Base-by-base conservation (phyloP, 2,888 invertebrate genomes). In the Odontocolon sp. region DNA sequence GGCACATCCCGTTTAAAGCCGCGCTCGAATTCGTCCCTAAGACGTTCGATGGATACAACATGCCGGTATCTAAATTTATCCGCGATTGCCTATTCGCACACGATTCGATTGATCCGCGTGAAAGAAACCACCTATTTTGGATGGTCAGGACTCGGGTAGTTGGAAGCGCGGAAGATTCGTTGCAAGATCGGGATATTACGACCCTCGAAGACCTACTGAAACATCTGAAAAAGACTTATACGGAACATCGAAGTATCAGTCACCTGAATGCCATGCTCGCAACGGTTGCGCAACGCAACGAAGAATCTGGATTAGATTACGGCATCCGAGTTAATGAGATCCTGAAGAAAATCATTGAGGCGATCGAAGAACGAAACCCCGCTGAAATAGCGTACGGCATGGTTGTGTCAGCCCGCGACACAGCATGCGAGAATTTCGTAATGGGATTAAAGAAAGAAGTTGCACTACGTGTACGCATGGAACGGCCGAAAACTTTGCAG, bases 31-130 rank as follows among this genome's bases (percentile, higher is more conserved):
- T 36, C 8, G n/a, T 57, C 16, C 57, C 38, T 0, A 57, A 57
- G 18, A 57, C 3, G 2, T 57, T 57, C 8, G 57, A 57, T 18
- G 36, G 57, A 2, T 21, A 36, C n/a, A 57, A 57, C 16, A 57
- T 57, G 57, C 36, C 14, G 11, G 9, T 33, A 1, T 42, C 42
- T 14, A 42, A 42, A 42, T 42, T 42, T 42, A 42, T 42, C 4
- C 42, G 18, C 42, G 57, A 57, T 38, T 57, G 57, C 14, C 3
- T 57, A 2, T 57, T 16, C 23, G 18, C 36, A 2, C 36, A 38
- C 11, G 57, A 57, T 36, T 33, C 57, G 18, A 57, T 57, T 0
- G 33, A 21, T 1, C 18, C 14, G 5, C 36, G 31, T 11, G 57
- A 31, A n/a, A 26, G 57, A 18, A 31, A 31, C 2, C 33, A 57